Evolutionary conservation across 2,888 invertebrate species (phyloP).

Genomic region (Archaeoteleia sp.): DNA sequence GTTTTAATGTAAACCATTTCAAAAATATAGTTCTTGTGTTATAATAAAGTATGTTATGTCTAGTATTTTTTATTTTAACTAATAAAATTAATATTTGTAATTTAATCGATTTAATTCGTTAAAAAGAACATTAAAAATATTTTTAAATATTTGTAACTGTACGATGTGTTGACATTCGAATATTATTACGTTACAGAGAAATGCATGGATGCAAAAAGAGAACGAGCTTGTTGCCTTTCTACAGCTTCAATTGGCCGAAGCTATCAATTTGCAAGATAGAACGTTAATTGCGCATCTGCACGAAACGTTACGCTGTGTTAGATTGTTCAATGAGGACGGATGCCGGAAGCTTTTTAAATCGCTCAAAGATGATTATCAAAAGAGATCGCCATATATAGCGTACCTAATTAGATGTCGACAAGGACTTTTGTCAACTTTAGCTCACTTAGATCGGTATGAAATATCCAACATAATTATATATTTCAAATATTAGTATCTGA

Average conservation of each 20-base stretch:
- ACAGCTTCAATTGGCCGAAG: conserved; percentile 87
- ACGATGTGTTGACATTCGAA: no score
- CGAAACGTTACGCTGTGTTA: conserved; percentile 88
- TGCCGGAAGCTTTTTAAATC: conserved; percentile 85
- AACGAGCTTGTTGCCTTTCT: conserved; percentile 80
- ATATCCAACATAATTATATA: no score
- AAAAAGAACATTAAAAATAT: conserved; percentile 16
- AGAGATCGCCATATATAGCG: conserved; percentile 86
- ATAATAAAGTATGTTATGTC: no score
- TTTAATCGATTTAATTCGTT: conserved; percentile 6
- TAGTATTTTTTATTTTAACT: no score
- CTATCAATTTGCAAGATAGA: conserved; percentile 86
- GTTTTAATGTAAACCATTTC: no score
- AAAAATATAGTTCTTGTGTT: no score
- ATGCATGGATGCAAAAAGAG: conserved; percentile 72
- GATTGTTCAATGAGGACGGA: conserved; percentile 82
- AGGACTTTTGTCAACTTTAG: conserved; percentile 84
- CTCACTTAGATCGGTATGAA: conserved; percentile 81
- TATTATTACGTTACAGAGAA: conserved; percentile 64
- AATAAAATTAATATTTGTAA: no score
- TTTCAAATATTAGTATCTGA: no score
- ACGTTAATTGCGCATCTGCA: conserved; percentile 86
- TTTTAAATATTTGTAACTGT: no score
- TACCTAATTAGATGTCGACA: conserved; percentile 89
- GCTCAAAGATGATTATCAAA: conserved; percentile 85